These are phyloP conservation scores for Drosophila mimetica DNA, from an alignment of 2,888 invertebrate species.

Conservation along the genomic window DNA sequence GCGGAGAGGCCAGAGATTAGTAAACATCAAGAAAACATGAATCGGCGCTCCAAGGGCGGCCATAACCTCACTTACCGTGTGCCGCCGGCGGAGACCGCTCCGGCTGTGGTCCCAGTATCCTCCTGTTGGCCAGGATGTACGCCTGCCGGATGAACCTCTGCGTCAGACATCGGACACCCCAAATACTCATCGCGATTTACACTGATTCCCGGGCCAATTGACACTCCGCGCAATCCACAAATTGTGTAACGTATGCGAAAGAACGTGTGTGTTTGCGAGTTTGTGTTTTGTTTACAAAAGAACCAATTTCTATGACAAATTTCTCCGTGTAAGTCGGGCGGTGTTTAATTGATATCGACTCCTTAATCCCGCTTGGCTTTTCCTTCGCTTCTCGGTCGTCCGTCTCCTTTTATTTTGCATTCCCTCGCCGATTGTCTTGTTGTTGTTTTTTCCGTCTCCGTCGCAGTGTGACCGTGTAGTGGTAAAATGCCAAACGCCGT, in stretches of 20 bases:
- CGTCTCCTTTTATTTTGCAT: constrained; percentile 21
- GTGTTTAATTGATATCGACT: constrained; percentile 14
- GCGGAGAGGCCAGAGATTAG: background rate
- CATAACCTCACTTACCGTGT: constrained; percentile 56
- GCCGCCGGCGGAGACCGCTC: constrained; percentile 45
- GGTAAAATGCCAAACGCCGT: background rate
- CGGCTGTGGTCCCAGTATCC: constrained; percentile 34
- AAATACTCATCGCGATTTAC: constrained; percentile 76
- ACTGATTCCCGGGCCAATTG: constrained; percentile 37
- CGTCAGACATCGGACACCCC: constrained; percentile 64
- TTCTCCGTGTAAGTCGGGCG: constrained; percentile 50
- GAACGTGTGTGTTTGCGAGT: constrained; percentile 48
- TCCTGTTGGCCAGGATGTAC: constrained; percentile 67
- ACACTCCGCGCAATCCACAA: constrained; percentile 8
- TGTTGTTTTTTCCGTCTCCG: constrained; percentile 10
- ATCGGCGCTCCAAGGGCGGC: background rate
- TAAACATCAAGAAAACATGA: constrained; percentile 31
- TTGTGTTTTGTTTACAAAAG: constrained; percentile 31
- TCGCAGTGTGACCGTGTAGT: constrained; percentile 9
- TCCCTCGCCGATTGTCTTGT: constrained; percentile 20
- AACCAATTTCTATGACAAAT: constrained; percentile 47
- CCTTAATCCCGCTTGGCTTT: constrained; percentile 8
- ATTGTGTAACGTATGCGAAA: constrained; percentile 57
- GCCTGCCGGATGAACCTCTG: constrained; percentile 75
- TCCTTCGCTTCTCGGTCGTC: background rate